Conservation (phyloP, 2,888 invertebrate species). For the Boloria euphrosyne region DNA sequence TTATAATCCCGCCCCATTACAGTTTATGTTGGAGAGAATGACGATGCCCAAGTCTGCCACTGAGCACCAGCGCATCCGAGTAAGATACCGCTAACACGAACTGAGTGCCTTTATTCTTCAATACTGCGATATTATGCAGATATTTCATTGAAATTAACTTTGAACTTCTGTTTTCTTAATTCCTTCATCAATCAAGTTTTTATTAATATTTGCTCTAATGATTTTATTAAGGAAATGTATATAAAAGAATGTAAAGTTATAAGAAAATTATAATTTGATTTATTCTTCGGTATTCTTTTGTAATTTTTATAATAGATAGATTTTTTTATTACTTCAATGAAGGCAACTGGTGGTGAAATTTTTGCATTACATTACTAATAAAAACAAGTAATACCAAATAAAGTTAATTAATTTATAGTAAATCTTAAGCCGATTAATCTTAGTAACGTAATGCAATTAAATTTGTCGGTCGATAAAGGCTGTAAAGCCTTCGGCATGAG, state of each 20-base stretch:
- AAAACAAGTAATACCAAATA: not conserved
- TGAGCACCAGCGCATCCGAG: slow-evolving; percentile 94
- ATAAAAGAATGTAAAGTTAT: not conserved
- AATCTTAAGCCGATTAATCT: slow-evolving; percentile 12
- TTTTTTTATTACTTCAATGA: slow-evolving; percentile 46
- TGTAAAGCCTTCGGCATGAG: slow-evolving; percentile 61
- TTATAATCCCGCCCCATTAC: slow-evolving; percentile 78
- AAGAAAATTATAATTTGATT: not conserved
- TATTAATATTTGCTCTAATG: no score
- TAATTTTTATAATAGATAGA: not conserved
- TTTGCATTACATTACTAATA: slow-evolving; percentile 41
- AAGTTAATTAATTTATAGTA: slow-evolving; percentile 1
- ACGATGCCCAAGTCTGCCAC: slow-evolving; percentile 92
- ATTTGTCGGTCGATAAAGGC: slow-evolving; percentile 38
- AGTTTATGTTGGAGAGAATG: slow-evolving; percentile 95
- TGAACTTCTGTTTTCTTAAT: no score
- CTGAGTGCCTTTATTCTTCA: slow-evolving; percentile 64
- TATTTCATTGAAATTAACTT: not conserved
- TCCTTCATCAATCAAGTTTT: no score
- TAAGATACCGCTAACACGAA: slow-evolving; percentile 83
- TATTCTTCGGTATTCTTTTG: no score
- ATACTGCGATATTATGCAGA: slow-evolving; percentile 21
- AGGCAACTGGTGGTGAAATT: slow-evolving; percentile 60
- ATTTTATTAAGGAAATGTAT: no score
- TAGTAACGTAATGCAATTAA: slow-evolving; percentile 40